Base-by-base conservation (phyloP, 2,113 vertebrate species). In the Rhipidura dahli region DNA sequence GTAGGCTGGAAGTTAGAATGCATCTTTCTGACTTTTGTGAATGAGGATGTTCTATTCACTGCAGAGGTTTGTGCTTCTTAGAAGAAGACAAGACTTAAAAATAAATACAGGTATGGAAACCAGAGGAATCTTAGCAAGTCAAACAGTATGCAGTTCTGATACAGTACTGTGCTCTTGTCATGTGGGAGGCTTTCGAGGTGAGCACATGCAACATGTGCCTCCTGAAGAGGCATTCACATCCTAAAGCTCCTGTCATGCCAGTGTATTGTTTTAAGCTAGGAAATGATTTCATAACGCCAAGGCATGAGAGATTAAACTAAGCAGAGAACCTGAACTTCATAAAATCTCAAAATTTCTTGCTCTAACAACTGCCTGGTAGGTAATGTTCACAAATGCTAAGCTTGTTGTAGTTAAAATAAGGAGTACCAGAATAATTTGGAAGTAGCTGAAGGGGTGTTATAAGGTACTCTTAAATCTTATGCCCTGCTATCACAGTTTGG, bases 381-480 rank as follows among this genome's bases (percentile, higher is more conserved):
- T 87, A 93, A 80, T 0, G 3, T 47, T 60, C 81, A 91, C 40
- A 93, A 85, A 76, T 72, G 15, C 60, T 87, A 69, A 50, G 21
- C 39, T 83, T 92, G 30, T 72, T 91, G 56, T 4, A 73, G 31
- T n/a, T 93, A 79, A 90, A 93, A 90, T 50, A 92, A 75, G 39
- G 33, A 72, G 27, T 80, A 89, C 11, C 39, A 72, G 83, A 92
- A 84, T 86, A 69, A 76, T 91, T 50, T 81, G 28, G 19, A 94
- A 86, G 44, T 73, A 92, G 82, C 51, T 83, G 59, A 93, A 78
- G 7, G 44, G 65, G 83, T 83, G 59, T 59, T 73, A 70, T 33
- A 56, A 91, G 88, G 27, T 42, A 65, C 33, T 87, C 73, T 73
- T 85, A 83, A 94, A 92, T 96, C 63, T 78, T 83, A 18, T 89